Evolutionary conservation across 1,140 invertebrate genomes (phyloP).

Genomic region (Ephestia elutella): DNA sequence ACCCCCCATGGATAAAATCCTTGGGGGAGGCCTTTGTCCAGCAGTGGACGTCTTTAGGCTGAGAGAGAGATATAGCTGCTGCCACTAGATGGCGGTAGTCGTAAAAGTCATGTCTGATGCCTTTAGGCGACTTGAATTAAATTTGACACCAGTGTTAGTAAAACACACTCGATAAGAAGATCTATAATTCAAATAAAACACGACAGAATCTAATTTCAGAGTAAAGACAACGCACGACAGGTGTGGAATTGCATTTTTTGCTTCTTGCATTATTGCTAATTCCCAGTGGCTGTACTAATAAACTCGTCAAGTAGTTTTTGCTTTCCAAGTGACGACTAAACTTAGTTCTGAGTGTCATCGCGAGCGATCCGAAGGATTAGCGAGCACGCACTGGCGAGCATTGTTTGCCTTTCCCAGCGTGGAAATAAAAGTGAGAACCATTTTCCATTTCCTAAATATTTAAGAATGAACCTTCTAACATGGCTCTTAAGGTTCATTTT

Average conservation of each 20-base stretch:
- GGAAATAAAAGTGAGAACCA: slow-evolving; percentile 68
- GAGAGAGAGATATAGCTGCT: too few species aligned
- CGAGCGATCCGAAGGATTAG: slow-evolving; percentile 13
- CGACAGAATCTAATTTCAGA: not conserved
- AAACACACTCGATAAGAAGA: too few species aligned
- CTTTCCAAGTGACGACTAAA: not conserved
- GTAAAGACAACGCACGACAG: not conserved
- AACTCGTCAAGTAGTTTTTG: not conserved
- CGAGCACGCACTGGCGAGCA: slow-evolving; percentile 9
- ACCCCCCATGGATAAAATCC: too few species aligned
- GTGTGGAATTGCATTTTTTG: not conserved
- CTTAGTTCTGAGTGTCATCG: not conserved
- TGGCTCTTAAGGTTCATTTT: too few species aligned
- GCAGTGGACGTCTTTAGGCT: too few species aligned
- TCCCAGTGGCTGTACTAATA: not conserved
- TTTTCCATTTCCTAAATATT: slow-evolving; percentile 14
- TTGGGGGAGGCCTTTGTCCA: too few species aligned
- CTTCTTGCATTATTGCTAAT: not conserved
- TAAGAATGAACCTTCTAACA: too few species aligned
- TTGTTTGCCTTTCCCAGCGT: slow-evolving; percentile 42
- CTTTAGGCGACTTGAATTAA: too few species aligned
- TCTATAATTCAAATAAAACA: too few species aligned
- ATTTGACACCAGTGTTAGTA: too few species aligned
- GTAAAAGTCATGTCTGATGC: too few species aligned
- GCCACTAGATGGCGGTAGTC: too few species aligned